Evolutionary conservation across 2,113 vertebrate genomes (phyloP), one percentile per base, ranked within the genome.

Genomic region (Sander vitreus): DNA sequence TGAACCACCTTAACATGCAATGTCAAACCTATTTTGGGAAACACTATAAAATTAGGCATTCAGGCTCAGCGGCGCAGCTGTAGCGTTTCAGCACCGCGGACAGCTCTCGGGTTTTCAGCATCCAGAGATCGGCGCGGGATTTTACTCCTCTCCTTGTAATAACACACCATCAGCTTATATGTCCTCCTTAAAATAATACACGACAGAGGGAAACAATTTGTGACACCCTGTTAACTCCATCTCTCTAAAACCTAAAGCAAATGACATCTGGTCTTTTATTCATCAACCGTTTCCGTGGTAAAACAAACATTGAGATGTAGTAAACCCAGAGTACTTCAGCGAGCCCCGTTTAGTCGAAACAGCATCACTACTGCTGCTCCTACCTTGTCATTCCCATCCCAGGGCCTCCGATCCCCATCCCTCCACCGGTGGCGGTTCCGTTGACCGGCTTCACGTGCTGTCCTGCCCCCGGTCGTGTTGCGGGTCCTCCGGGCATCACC

Each of bases 381-480:
- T 94, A 96, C 95, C 95, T 94, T 62, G 89, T 92, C 87, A 91
- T 90, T 65, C 85, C 93, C 86, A 93, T 93, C 70, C 92, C 94
- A 77, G 89, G 92, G 91, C 92, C 94, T 90, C 93, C 90, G 76
- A 91, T 71, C 78, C 90, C 91, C 86, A 93, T 91, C 76, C 94
- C 95, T 80, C 92, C 94, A 10, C 95, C 94, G 57, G 95, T 93
- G 67, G 95, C 94, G 73, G 94, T 77, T 85, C 95, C 95, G 91
- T 96, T 96, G 19, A 94, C 91, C 65, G 95, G 95, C 86, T 96
- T 96, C 70, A 93, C 84, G 78, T 93, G 94, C 88, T 93, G 95
- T 81, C 94, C 95, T 64, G 86, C 73, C 48, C 85, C 92, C 78
- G 90, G 79, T 90, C 89, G 88, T 59, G 91, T 70, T 75, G 88